Percentiles rank a stretch among this genome's conserved stretches.
phyloP scores from a whole-genome alignment of 2,888 invertebrate genomes.

The Xestobium rufovillosum region DNA sequence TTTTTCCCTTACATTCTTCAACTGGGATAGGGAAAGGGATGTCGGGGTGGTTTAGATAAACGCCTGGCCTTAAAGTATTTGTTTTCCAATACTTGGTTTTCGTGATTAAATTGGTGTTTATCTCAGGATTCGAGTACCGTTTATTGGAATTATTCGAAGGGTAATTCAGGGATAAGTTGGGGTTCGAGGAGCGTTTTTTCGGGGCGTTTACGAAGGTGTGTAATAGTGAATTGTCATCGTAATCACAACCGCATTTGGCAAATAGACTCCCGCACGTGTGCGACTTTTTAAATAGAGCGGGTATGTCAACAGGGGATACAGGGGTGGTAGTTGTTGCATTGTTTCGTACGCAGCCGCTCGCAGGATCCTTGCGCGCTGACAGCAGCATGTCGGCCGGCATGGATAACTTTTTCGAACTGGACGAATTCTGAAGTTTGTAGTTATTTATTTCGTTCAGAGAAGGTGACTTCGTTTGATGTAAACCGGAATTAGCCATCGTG shows the following conservation, averaged over 20 bases:
- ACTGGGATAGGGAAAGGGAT: conserved; percentile 38
- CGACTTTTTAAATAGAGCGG: conserved; percentile 37
- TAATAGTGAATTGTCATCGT: conserved; percentile 22
- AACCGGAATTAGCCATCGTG: no score
- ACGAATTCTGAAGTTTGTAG: no score
- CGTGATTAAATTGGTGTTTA: conserved; percentile 11
- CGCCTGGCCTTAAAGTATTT: conserved; percentile 22
- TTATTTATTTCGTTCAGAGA: no score
- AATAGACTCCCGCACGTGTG: conserved; percentile 44
- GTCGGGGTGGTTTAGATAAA: conserved; percentile 39
- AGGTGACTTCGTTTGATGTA: no score
- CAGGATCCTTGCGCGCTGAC: no score
- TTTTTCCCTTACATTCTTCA: conserved; percentile 13
- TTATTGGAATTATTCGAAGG: conserved; percentile 13
- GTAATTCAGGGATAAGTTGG: background rate
- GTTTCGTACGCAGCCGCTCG: no score
- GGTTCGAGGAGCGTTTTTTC: background rate
- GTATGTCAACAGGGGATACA: no score
- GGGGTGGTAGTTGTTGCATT: no score
- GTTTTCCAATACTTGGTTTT: conserved; percentile 2
- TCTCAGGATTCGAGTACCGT: conserved; percentile 28
- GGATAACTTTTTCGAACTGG: no score
- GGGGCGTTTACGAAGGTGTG: conserved; percentile 12
- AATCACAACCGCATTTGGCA: conserved; percentile 41
- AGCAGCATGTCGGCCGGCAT: no score